Conservation (phyloP, 2,797 vertebrate species). For the Ispidina picta region DNA sequence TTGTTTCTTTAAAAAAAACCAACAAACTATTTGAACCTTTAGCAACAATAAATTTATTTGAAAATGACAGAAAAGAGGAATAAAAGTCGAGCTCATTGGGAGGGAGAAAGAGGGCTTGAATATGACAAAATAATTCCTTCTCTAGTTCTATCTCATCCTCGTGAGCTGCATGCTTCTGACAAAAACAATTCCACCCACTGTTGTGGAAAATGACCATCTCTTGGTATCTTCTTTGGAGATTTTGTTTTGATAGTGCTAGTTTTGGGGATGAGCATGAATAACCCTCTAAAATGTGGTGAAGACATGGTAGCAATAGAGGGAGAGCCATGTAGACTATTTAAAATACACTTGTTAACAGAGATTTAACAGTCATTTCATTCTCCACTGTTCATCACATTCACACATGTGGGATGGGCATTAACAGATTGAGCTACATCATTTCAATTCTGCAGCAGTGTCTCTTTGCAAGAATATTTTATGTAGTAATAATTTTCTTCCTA, state of each 20-base stretch:
- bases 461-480: constrained; percentile 76
- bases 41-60: background rate
- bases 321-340: constrained; percentile 4
- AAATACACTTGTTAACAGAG: constrained; percentile 35
- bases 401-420: constrained; percentile 65
- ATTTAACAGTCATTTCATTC: constrained; percentile 49
- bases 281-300: background rate
- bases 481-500: constrained; percentile 71
- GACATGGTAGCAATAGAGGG: background rate
- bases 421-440: constrained; percentile 76
- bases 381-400: constrained; percentile 50
- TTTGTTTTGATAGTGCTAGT: constrained; percentile 40
- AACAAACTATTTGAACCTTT: background rate
- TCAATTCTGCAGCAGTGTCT: constrained; percentile 66
- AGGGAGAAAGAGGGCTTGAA: background rate
- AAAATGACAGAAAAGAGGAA: background rate
- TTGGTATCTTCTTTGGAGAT: background rate
- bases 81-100: background rate
- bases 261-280: constrained; percentile 9
- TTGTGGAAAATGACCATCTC: constrained; percentile 15
- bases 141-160: background rate
- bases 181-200: background rate
- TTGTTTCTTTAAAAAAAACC: background rate
- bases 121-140: background rate
- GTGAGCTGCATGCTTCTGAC: background rate